phyloP scores from a whole-genome alignment of 35 echinoderm and acorn worm species.

The Acanthaster planci region DNA sequence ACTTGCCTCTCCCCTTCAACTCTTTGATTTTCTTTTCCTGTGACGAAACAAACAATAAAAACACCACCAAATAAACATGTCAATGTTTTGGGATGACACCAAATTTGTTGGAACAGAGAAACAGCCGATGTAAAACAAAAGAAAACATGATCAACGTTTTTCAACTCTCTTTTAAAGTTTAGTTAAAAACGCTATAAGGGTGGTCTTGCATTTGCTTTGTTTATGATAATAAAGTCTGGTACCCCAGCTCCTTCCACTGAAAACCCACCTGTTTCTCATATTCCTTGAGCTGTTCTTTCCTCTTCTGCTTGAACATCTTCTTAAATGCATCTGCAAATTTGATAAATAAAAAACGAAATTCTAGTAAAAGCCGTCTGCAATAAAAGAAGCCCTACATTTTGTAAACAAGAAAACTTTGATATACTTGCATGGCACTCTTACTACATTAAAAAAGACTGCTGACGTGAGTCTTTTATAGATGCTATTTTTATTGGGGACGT shows the following conservation, averaged over 20 bases:
- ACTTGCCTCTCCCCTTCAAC: constrained; percentile 80
- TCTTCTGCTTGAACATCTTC: constrained; percentile 93
- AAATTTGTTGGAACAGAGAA: too few species aligned
- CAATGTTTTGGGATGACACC: too few species aligned
- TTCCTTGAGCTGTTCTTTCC: constrained; percentile 92
- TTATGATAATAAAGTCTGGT: not conserved
- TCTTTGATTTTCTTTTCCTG: constrained; percentile 84
- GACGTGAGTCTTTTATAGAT: too few species aligned
- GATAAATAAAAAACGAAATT: not conserved
- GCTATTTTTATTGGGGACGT: too few species aligned
- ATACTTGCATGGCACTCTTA: not conserved
- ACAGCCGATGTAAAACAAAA: too few species aligned
- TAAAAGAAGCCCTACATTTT: not conserved
- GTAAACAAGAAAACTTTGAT: not conserved
- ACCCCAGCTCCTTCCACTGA: not conserved
- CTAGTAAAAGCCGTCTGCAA: not conserved
- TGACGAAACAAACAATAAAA: not conserved
- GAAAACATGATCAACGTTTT: too few species aligned
- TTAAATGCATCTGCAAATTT: constrained; percentile 81
- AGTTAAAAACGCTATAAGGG: too few species aligned
- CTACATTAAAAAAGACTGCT: too few species aligned
- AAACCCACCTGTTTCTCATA: constrained; percentile 89
- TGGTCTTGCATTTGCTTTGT: too few species aligned
- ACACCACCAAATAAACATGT: not conserved
- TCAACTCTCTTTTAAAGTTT: too few species aligned